A percentile compares a stretch with the other conserved stretches of the same genome.
Conservation (phyloP, 53 echinoderm and acorn worm genomes). For the Patiria pectinifera region DNA sequence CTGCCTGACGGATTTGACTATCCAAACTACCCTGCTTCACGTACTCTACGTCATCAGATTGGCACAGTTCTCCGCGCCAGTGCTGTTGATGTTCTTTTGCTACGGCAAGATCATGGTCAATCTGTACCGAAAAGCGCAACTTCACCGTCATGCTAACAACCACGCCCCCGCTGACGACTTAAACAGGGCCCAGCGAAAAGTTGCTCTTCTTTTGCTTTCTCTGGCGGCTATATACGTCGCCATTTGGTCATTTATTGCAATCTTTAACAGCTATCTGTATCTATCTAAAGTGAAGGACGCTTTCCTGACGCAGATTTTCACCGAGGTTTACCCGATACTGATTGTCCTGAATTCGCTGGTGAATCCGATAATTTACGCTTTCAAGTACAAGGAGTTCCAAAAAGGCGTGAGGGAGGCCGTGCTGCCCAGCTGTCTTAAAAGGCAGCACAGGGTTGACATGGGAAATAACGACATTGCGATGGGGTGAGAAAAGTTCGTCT, state of each 20-base stretch:
- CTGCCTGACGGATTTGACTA: no score
- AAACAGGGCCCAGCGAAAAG: background rate
- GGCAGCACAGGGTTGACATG: background rate
- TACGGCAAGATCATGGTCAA: background rate
- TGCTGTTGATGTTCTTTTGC: background rate
- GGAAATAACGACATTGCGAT: background rate
- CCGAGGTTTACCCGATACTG: background rate
- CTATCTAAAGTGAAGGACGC: no score
- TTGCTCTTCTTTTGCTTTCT: background rate
- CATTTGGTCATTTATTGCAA: background rate
- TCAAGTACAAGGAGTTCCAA: background rate
- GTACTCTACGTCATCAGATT: background rate
- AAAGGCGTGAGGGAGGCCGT: background rate
- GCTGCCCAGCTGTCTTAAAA: background rate
- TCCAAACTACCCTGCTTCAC: background rate
- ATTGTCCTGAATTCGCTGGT: background rate
- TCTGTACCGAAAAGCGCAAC: background rate
- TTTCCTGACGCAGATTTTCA: no score
- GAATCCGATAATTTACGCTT: background rate
- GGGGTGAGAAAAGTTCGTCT: no score
- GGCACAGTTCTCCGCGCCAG: background rate
- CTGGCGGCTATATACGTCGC: background rate
- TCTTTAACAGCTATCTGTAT: background rate
- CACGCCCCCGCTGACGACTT: background rate
- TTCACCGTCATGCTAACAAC: background rate